A percentile compares a stretch with the other conserved stretches of the same genome.
phyloP scores from a whole-genome alignment of 37 sponge, comb jelly and placozoan species.

The Theonella swinhoei region DNA sequence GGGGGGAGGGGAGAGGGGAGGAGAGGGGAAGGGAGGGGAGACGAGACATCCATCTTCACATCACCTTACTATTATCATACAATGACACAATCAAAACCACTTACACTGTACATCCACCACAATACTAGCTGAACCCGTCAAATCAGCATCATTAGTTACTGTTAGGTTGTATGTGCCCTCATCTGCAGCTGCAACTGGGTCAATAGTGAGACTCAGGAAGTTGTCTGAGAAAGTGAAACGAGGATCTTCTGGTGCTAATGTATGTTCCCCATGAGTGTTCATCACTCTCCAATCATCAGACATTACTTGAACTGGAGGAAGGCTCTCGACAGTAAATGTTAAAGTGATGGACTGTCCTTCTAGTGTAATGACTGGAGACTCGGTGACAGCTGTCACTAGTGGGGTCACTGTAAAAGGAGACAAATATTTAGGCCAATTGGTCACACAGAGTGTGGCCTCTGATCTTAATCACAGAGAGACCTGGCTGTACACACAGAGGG shows the following conservation, averaged over 20 bases:
- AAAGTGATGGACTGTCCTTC: background rate
- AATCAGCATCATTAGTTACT: background rate
- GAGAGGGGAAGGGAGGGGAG: too few relatives aligned
- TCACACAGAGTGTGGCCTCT: too few relatives aligned
- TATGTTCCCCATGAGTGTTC: background rate
- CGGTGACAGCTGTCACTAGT: background rate
- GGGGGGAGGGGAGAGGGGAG: too few relatives aligned
- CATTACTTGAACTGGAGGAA: background rate
- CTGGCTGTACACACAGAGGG: too few relatives aligned
- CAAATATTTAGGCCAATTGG: too few relatives aligned
- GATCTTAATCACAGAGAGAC: too few relatives aligned
- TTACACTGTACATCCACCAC: conserved; percentile 17
- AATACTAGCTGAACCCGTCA: background rate
- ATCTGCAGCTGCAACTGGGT: background rate
- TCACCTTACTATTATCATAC: too few relatives aligned
- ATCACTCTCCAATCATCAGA: conserved; percentile 11
- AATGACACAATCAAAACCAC: too few relatives aligned
- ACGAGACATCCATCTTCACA: too few relatives aligned
- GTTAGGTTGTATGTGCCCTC: background rate
- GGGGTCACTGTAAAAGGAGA: background rate
- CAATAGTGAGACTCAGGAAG: conserved; percentile 9
- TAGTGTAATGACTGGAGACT: background rate
- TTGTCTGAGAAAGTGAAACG: background rate
- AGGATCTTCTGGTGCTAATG: background rate
- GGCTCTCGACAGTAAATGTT: background rate